Base-by-base conservation (phyloP, 2,888 invertebrate species). In the Drosophila siamana region DNA sequence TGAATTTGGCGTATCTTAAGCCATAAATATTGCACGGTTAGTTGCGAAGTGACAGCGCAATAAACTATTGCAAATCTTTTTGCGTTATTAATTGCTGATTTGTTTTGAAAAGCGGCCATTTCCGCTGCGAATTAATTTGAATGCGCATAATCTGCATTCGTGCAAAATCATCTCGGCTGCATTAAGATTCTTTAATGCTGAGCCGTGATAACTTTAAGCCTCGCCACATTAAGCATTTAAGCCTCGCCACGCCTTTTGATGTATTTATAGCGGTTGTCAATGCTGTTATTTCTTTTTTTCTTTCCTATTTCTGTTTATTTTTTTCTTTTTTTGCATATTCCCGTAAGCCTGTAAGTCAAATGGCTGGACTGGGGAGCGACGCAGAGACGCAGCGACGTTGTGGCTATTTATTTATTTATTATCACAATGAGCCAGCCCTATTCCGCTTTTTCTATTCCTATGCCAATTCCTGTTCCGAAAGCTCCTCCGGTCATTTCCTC, bases 371-470 rank as follows among this genome's bases (percentile, higher is more conserved):
- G 19, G 26, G 54, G 33, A 43, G 38, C 9, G 1, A n/a, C n/a
- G n/a, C n/a, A n/a, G 7, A 15, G 19, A 48, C 19, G 40, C 33
- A 64, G 26, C 66, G 51, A 56, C 56, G 55, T 47, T 71, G 67
- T 30, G 77, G 52, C 60, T 74, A 74, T 77, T 72, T 74, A 74
- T 77, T 74, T 83, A 83, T 83, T 83, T 83, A 83, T 87, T 87
- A 84, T 82, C 80, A 72, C 79, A 82, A 85, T 83, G 86, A 86
- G 75, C 61, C 72, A 86, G 86, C 81, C 68, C 81, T 72, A 83
- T 80, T 62, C 54, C 36, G 48, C 56, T 44, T 22, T 11, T 33
- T 9, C 48, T 59, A 13, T 43, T 54, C 9, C 30, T 2, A 41
- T 52, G 40, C 43, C 44, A 44, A 40, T 36, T 38, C 24, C 33